Base-by-base conservation (phyloP, 2,888 invertebrate genomes). In the Cinara cedri region DNA sequence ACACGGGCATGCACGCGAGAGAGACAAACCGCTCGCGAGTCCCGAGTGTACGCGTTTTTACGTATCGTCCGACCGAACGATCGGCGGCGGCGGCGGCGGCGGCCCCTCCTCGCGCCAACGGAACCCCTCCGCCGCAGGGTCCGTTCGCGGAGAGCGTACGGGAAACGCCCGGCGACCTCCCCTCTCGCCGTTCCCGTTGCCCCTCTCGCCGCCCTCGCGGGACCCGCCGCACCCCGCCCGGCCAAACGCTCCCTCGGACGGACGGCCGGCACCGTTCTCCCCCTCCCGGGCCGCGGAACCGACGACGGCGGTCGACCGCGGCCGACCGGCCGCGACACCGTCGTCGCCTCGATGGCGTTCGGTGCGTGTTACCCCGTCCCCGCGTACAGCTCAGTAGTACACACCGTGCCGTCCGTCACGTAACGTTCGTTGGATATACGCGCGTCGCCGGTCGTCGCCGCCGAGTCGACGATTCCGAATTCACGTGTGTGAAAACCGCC, bases 141-240 rank as follows among this genome's bases (percentile, higher is more conserved):
- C 42, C 49, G 66, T 3, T 19, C 49, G n/a, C 72, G 63, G 19
- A 54, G 46, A 21, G 78, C 51, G 78, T 34, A 70, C 78, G 78
- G 78, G 78, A 78, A 78, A 78, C 78, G 78, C 78, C 78, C 78
- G 78, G 68, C 46, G n/a, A 26, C 34, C 57, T 46, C 19, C 66
- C n/a, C n/a, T 44, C 51, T 60, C 10, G 0, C 57, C 44, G 21
- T 44, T n/a, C 71, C 71, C 42, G n/a, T n/a, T n/a, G n/a, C n/a
- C n/a, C n/a, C n/a, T n/a, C n/a, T 9, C 42, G 1, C 11, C 46
- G 3, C 24, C 24, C 10, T 6, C 51, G 44, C 6, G 21, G 24
- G 3, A 10, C 13, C 10, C 21, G 54, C 21, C 42, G 74, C 46
- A 46, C 72, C 6, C 34, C 60, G 49, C 34, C 34, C 60, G 74